Evolutionary conservation across 1,140 invertebrate species (phyloP), one percentile per base, ranked within the genome.

Genomic region (Microvelia longipes): DNA sequence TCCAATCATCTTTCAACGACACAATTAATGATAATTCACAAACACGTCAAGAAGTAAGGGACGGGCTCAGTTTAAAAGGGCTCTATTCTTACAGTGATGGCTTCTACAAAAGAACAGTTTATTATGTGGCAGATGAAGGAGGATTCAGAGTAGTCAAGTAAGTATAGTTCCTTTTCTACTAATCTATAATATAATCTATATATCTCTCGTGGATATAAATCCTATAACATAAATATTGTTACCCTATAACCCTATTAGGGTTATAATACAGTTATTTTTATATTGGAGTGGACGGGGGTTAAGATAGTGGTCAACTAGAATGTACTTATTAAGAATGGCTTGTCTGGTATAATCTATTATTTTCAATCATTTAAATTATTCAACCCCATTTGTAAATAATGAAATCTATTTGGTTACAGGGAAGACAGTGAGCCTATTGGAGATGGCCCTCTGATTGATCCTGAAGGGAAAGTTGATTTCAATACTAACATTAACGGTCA

Each of bases 81-180:
- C 77, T 76, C 61, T 86, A 86, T 73, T 81, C 80, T 26, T 86
- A 85, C 75, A 80, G 78, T 68, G 84, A 86, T 77, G 85, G 84
- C 1, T 85, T 76, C 72, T 80, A 81, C 71, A 76, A 76, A 69
- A 78, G 83, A n/a, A 84, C 77, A 5, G 81, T 84, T 0, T 76
- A 82, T 67, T 85, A 85, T 73, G 80, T 79, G 67, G 84, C 84
- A 74, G 84, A 85, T 75, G 80, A 85, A 74, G 80, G 83, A 70
- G 84, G 84, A 69, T 85, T 85, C 77, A 76, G 83, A 73, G 80
- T 85, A 26, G 72, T 81, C 1, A 80, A 76, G 82, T 83, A 76
- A 80, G 79, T 50, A 50, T n/a, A n/a, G n/a, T n/a, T n/a, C n/a
- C n/a, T n/a, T n/a, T n/a, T 78, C 24, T 29, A 50, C 30, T 69